Percentiles rank a stretch among this genome's conserved stretches.
Evolutionary conservation across 1,140 invertebrate genomes (phyloP).

Genomic region (Panagrolaimus sp.): DNA sequence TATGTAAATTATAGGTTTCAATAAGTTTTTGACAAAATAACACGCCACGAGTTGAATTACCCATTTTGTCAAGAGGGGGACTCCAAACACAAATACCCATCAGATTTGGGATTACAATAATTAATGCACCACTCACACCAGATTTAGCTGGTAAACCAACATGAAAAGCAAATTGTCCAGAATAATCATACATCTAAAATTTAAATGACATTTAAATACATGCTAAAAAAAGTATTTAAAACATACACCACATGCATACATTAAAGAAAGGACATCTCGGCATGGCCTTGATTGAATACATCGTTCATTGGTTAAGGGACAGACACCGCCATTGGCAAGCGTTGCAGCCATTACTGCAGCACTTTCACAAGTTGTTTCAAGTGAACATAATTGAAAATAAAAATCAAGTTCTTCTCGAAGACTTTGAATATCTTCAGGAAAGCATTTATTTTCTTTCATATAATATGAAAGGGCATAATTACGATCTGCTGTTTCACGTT

Average conservation of each 20-base stretch:
- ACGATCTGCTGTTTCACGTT: conserved; percentile 61
- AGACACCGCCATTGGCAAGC: conserved; percentile 91
- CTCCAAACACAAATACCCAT: conserved; percentile 93
- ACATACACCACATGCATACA: conserved; percentile 77
- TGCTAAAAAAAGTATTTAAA: too few species aligned
- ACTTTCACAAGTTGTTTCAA: conserved; percentile 87
- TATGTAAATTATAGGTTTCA: conserved; percentile 83
- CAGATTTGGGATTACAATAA: conserved; percentile 91
- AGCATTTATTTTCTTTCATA: conserved; percentile 61
- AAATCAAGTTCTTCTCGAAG: conserved; percentile 89
- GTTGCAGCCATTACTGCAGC: conserved; percentile 88
- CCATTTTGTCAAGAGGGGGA: conserved; percentile 77
- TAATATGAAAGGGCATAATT: conserved; percentile 63
- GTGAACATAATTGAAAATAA: conserved; percentile 83
- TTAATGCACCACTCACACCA: conserved; percentile 82
- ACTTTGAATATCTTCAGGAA: conserved; percentile 40
- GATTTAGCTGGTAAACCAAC: conserved; percentile 93
- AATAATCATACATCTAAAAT: conserved; percentile 79
- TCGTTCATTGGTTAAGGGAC: conserved; percentile 87
- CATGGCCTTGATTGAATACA: conserved; percentile 63
- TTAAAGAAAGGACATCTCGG: conserved; percentile 67
- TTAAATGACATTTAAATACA: too few species aligned
- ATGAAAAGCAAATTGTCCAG: conserved; percentile 95
- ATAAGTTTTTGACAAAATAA: conserved; percentile 71
- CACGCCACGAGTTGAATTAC: conserved; percentile 83